phyloP scores from a whole-genome alignment of 2,113 vertebrate species.

The Blennius ocellaris region DNA sequence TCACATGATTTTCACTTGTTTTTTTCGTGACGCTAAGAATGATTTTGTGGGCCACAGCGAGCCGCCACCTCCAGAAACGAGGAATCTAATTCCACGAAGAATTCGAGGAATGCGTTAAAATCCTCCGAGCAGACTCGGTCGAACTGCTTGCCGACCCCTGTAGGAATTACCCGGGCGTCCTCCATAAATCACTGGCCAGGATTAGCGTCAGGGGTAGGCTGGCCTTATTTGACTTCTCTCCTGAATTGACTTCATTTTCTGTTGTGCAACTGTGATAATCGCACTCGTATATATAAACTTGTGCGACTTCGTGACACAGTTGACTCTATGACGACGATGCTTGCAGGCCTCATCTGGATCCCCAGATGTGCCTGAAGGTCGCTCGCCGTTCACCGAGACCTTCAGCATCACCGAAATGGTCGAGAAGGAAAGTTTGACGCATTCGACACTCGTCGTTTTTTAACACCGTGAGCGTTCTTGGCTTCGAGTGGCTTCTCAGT shows the following conservation, averaged over 20 bases:
- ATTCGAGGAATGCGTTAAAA: conserved; percentile 58
- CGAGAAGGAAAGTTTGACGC: conserved; percentile 77
- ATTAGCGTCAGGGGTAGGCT: conserved; percentile 72
- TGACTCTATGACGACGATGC: not conserved
- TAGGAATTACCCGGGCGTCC: conserved; percentile 53
- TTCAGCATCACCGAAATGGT: conserved; percentile 83
- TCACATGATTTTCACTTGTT: not conserved
- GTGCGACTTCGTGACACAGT: not conserved
- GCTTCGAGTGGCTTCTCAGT: conserved; percentile 28
- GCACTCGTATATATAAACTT: conserved; percentile 15
- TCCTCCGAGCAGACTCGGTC: conserved; percentile 33
- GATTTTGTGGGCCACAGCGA: conserved; percentile 41
- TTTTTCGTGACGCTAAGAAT: not conserved
- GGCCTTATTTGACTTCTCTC: conserved; percentile 20
- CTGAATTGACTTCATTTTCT: conserved; percentile 50
- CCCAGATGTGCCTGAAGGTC: conserved; percentile 18
- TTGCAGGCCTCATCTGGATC: conserved; percentile 65
- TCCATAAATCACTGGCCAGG: conserved; percentile 55
- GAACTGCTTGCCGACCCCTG: conserved; percentile 37
- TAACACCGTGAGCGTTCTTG: not conserved
- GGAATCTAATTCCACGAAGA: conserved; percentile 40
- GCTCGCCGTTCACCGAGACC: conserved; percentile 40
- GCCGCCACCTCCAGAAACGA: conserved; percentile 7
- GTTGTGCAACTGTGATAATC: not conserved
- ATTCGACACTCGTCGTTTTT: not conserved